phyloP scores from a whole-genome alignment of 2,888 invertebrate species.

The Amphipyra berbera region DNA sequence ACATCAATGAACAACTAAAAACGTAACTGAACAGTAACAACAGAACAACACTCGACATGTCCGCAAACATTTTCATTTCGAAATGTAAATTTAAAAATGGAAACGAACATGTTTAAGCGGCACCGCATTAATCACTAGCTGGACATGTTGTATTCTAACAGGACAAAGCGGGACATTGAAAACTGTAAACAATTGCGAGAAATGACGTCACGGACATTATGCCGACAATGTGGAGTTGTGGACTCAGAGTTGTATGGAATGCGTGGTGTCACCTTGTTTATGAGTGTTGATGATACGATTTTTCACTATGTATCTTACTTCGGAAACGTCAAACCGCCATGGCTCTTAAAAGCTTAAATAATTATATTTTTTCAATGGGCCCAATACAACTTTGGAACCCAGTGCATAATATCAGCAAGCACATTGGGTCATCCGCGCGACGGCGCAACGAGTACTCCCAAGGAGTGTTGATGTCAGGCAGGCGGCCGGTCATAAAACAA shows the following conservation, averaged over 20 bases:
- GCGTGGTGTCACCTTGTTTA: background rate
- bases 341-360: too few species aligned
- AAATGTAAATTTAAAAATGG: conserved; percentile 59
- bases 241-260: background rate
- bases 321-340: too few species aligned
- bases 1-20: conserved; percentile 23
- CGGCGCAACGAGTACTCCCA: too few species aligned
- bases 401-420: too few species aligned
- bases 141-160: conserved; percentile 55
- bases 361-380: too few species aligned
- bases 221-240: background rate
- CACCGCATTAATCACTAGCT: conserved; percentile 55
- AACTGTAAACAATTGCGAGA: conserved; percentile 49
- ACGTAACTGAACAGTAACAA: conserved; percentile 20
- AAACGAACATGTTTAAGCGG: conserved; percentile 54
- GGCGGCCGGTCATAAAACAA: too few species aligned
- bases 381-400: too few species aligned
- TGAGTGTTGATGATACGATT: background rate
- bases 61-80: conserved; percentile 57
- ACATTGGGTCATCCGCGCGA: too few species aligned
- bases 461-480: too few species aligned
- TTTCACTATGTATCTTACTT: background rate
- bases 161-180: conserved; percentile 49
- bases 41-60: conserved; percentile 34
- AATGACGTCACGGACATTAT: conserved; percentile 36